phyloP scores from a whole-genome alignment of 2,888 invertebrate species.

The Esperia sulphurella region DNA sequence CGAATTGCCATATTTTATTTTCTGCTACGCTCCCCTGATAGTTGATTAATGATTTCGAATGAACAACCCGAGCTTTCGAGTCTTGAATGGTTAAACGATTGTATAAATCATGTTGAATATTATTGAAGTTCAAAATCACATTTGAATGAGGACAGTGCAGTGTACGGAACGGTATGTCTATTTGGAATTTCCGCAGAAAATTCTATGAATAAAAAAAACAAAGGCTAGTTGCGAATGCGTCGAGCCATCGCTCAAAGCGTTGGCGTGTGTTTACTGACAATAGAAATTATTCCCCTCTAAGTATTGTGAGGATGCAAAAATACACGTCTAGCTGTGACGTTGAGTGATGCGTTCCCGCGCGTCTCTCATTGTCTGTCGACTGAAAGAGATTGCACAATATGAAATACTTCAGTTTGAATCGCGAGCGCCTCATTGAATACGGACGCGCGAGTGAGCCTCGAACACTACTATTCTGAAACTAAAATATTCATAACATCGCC shows the following conservation, averaged over 20 bases:
- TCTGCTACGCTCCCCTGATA: constrained; percentile 63
- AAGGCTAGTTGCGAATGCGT: constrained; percentile 35
- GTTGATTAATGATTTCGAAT: constrained; percentile 65
- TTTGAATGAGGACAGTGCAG: constrained; percentile 2
- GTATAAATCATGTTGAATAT: constrained; percentile 21
- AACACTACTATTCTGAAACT: constrained; percentile 43
- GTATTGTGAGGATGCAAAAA: constrained; percentile 71
- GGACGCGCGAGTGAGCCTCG: constrained; percentile 30
- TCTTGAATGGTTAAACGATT: constrained; percentile 18
- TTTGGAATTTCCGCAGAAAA: constrained; percentile 7
- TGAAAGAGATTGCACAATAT: constrained; percentile 74
- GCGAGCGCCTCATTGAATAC: constrained; percentile 65
- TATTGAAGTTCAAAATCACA: constrained; percentile 9
- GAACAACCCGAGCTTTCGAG: constrained; percentile 25
- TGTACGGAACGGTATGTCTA: background rate
- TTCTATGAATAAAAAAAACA: constrained; percentile 32
- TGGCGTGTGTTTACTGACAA: constrained; percentile 60
- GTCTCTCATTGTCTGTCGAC: constrained; percentile 61
- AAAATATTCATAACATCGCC: constrained; percentile 48
- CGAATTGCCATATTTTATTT: constrained; percentile 75
- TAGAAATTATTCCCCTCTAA: constrained; percentile 68
- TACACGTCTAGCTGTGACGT: constrained; percentile 66
- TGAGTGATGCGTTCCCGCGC: constrained; percentile 71
- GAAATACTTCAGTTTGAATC: constrained; percentile 69
- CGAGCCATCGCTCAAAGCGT: constrained; percentile 48